Percentiles rank a stretch among this genome's conserved stretches.
Conservation (phyloP, 1,140 invertebrate genomes). For the Sycobia sp. region DNA sequence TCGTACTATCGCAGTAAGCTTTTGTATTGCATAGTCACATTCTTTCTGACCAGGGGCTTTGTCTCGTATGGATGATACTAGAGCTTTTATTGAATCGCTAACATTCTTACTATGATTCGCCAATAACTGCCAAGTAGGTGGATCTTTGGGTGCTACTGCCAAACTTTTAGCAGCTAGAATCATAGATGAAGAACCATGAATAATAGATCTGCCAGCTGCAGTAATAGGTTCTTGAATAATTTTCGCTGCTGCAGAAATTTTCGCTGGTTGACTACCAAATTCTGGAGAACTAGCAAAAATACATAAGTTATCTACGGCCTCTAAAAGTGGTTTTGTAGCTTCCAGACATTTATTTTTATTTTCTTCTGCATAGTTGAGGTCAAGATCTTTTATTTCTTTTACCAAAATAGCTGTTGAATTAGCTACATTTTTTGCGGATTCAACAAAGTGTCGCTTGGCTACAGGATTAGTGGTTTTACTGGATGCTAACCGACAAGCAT, state of each 20-base stretch:
- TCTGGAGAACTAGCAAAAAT: slow-evolving; percentile 91
- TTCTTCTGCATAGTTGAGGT: slow-evolving; percentile 79
- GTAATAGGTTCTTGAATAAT: slow-evolving; percentile 87
- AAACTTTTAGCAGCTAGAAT: slow-evolving; percentile 88
- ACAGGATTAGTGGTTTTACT: slow-evolving; percentile 91
- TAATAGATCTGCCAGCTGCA: slow-evolving; percentile 79
- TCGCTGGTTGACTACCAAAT: slow-evolving; percentile 89
- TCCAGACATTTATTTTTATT: slow-evolving; percentile 78
- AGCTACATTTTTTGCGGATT: slow-evolving; percentile 96
- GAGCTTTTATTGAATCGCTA: slow-evolving; percentile 92
- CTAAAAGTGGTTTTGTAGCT: slow-evolving; percentile 84
- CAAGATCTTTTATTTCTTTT: slow-evolving; percentile 92
- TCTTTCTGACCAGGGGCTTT: slow-evolving; percentile 95
- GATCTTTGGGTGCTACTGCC: slow-evolving; percentile 87
- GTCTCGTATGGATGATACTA: slow-evolving; percentile 91
- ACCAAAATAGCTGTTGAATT: slow-evolving; percentile 94
- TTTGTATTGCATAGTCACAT: slow-evolving; percentile 84
- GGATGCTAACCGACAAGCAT: slow-evolving; percentile 90
- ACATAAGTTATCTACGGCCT: slow-evolving; percentile 91
- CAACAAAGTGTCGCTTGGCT: slow-evolving; percentile 95
- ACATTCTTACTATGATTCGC: slow-evolving; percentile 93
- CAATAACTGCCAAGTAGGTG: slow-evolving; percentile 90
- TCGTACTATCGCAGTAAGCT: slow-evolving; percentile 75
- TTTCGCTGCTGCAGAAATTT: slow-evolving; percentile 80
- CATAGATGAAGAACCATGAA: slow-evolving; percentile 87